Conservation (phyloP, 35 echinoderm and acorn worm species). For the Lytechinus pictus region DNA sequence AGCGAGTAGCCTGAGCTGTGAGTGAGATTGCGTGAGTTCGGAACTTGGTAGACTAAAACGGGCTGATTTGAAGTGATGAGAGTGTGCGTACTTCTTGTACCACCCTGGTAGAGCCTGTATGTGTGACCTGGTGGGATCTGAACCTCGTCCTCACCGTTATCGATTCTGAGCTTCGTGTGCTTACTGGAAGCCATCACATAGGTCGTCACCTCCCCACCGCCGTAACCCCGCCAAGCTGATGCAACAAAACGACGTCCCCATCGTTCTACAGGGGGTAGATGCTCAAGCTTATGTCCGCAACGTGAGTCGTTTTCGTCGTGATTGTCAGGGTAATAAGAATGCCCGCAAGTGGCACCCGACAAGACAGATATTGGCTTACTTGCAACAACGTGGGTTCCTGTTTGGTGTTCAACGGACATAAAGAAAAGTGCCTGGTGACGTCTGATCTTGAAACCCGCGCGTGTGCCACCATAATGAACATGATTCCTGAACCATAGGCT, state of each 20-base stretch:
- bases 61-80: neutral
- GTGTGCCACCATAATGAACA: slow-evolving; percentile 41
- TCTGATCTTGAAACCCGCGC: neutral
- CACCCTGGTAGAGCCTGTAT: neutral
- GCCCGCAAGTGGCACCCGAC: slow-evolving; percentile 41
- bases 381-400: slow-evolving; percentile 45
- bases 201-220: neutral
- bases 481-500: slow-evolving; percentile 31
- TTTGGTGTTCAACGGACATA: slow-evolving; percentile 44
- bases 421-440: slow-evolving; percentile 50
- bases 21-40: neutral
- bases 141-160: neutral
- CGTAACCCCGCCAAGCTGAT: neutral
- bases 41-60: slow-evolving; percentile 23
- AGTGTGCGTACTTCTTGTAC: neutral
- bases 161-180: neutral
- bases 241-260: slow-evolving; percentile 40
- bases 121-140: neutral
- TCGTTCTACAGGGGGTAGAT: slow-evolving; percentile 11
- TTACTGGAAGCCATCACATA: neutral
- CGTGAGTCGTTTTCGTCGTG: neutral
- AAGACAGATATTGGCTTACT: slow-evolving; percentile 49
- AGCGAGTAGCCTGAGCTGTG: slow-evolving; percentile 16
- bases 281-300: slow-evolving; percentile 52
- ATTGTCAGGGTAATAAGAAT: neutral